Evolutionary conservation across 1,140 invertebrate species (phyloP), one percentile per base, ranked within the genome.

Genomic region (Drosophila melanica): DNA sequence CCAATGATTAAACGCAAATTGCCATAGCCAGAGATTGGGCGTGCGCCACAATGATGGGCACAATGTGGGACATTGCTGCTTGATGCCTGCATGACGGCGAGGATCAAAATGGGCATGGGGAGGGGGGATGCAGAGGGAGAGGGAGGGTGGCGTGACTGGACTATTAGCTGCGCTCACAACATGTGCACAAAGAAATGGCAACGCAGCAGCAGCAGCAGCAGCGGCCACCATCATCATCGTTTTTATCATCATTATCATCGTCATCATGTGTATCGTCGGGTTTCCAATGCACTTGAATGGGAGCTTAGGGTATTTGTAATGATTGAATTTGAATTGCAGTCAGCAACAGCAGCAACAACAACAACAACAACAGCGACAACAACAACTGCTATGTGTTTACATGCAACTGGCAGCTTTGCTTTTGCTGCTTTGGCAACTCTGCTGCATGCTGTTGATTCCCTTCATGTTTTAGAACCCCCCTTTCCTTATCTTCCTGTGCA

Each of bases 261-360:
- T 58, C 30, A 39, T 30, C 23, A 42, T 42, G 18, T 7, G 37
- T n/a, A 37, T 54, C 33, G 30, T 41, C 30, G 53, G 41, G 48
- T 33, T 42, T 14, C 11, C 42, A 42, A 44, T 64, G 67, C 67
- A 62, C 68, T 84, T 70, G 42, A 77, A 66, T 47, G 45, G 59
- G 45, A 80, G 81, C 75, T 86, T 68, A 55, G 74, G 81, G 81
- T 60, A 71, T 85, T 85, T 66, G 81, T 72, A 78, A 81, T 85
- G 81, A 85, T 85, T 85, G 81, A 81, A 86, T 85, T 81, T 78
- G 59, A 85, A 86, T 85, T 85, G 81, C 77, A 62, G 54, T 68
- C 65, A 70, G 41, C 44, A 41, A 33, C 45, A 37, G 14, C 45
- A 37, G 23, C 41, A 55, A 14, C 16, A 20, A 5, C 41, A 33